A percentile compares a stretch with the other conserved stretches of the same genome.
phyloP scores from a whole-genome alignment of 2,888 invertebrate species.

The Caenorhabditis angaria region DNA sequence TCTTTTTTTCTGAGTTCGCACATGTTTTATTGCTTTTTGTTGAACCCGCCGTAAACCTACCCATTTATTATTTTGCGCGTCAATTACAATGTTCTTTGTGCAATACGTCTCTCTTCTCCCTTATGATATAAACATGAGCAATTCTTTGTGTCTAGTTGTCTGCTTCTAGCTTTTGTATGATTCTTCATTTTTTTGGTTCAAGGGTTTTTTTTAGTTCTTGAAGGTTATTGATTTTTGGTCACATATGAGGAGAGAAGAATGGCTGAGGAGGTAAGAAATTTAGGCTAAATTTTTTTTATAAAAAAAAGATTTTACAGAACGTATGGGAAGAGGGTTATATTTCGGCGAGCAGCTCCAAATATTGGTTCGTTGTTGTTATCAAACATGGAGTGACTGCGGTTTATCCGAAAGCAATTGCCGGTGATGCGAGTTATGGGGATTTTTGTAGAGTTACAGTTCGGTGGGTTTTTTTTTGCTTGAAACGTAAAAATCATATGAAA shows the following conservation, averaged over 20 bases:
- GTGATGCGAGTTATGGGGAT: not conserved
- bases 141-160: too few relatives aligned
- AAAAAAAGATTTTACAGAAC: not conserved
- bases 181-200: not conserved
- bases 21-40: not conserved
- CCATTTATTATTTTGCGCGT: not conserved
- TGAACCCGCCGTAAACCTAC: not conserved
- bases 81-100: not conserved
- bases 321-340: not conserved
- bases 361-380: constrained; percentile 15
- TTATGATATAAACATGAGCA: not conserved
- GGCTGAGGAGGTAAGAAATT: not conserved
- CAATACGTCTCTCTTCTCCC: too few relatives aligned
- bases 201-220: not conserved
- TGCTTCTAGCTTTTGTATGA: too few relatives aligned
- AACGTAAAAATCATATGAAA: too few relatives aligned
- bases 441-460: constrained; percentile 15
- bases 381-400: constrained; percentile 18
- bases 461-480: constrained; percentile 10
- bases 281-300: not conserved
- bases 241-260: not conserved
- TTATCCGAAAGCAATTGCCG: not conserved
- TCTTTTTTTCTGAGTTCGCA: too few relatives aligned
- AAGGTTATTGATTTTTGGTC: not conserved
- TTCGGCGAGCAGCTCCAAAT: constrained; percentile 1